Evolutionary conservation across 1,140 invertebrate genomes (phyloP).

Genomic region (Medauroidea extradentata): DNA sequence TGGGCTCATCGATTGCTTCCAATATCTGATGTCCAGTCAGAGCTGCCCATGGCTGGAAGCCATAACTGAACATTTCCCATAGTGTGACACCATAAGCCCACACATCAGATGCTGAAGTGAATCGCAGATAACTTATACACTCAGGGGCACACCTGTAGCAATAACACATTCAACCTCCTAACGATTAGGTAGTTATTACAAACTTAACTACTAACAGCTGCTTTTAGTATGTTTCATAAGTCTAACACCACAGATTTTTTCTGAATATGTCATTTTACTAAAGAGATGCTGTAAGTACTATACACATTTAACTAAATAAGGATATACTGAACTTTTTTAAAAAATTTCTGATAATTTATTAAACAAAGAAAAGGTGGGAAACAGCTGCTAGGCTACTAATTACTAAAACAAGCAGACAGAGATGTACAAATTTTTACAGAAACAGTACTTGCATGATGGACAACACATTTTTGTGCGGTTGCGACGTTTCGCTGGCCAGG

Average conservation of each 20-base stretch:
- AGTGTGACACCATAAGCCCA: constrained; percentile 98
- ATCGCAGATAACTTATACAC: constrained; percentile 92
- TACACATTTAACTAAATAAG: too few species aligned
- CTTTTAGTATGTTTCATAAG: background rate
- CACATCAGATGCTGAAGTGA: constrained; percentile 93
- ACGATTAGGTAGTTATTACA: background rate
- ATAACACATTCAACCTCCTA: background rate
- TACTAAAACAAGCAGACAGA: too few species aligned
- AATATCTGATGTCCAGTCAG: constrained; percentile 93
- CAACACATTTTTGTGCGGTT: too few species aligned
- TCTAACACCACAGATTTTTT: background rate
- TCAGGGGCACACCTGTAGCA: constrained; percentile 86
- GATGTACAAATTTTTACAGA: too few species aligned
- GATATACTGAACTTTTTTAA: too few species aligned
- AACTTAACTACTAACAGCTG: background rate
- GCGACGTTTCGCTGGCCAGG: too few species aligned
- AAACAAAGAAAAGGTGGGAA: too few species aligned
- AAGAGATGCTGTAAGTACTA: too few species aligned
- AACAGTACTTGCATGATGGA: too few species aligned
- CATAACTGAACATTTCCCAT: constrained; percentile 99
- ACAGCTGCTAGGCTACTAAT: too few species aligned
- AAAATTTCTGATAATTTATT: too few species aligned
- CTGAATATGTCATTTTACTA: too few species aligned
- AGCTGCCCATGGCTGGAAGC: constrained; percentile 96
- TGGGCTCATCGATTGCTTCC: constrained; percentile 92